Evolutionary conservation across 2,113 vertebrate species (phyloP).

Genomic region (Cyanistes caeruleus): DNA sequence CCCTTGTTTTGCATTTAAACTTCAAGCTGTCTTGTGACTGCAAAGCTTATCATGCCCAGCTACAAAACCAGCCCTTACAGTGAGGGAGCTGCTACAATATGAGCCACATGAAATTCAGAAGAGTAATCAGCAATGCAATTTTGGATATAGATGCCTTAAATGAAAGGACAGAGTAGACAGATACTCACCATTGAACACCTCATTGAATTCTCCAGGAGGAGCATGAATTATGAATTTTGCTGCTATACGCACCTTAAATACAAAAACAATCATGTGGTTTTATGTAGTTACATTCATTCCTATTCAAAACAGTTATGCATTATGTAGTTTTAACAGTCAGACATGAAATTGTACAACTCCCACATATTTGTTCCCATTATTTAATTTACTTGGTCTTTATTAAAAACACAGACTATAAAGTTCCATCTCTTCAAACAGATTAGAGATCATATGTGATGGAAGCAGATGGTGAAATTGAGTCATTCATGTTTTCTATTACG

Average conservation of each 20-base stretch:
- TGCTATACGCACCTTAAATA: slow-evolving; percentile 90
- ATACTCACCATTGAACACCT: slow-evolving; percentile 94
- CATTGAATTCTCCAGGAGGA: slow-evolving; percentile 96
- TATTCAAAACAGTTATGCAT: background rate
- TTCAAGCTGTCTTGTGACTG: background rate
- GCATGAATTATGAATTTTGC: slow-evolving; percentile 96
- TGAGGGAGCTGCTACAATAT: background rate
- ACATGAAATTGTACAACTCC: background rate
- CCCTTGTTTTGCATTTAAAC: background rate
- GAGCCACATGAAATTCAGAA: background rate
- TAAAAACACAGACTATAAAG: background rate
- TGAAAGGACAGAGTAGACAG: background rate
- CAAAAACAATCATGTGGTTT: slow-evolving; percentile 31
- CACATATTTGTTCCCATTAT: background rate
- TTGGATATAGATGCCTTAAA: background rate
- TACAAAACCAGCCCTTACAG: background rate
- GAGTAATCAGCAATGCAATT: background rate
- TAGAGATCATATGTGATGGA: background rate
- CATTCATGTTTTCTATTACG: background rate
- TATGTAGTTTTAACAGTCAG: background rate
- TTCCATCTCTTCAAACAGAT: background rate
- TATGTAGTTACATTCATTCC: background rate
- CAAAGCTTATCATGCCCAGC: background rate
- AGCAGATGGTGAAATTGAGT: background rate
- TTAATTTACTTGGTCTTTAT: background rate